Conservation (phyloP, 1,140 invertebrate species). For the Aplysia californica region DNA sequence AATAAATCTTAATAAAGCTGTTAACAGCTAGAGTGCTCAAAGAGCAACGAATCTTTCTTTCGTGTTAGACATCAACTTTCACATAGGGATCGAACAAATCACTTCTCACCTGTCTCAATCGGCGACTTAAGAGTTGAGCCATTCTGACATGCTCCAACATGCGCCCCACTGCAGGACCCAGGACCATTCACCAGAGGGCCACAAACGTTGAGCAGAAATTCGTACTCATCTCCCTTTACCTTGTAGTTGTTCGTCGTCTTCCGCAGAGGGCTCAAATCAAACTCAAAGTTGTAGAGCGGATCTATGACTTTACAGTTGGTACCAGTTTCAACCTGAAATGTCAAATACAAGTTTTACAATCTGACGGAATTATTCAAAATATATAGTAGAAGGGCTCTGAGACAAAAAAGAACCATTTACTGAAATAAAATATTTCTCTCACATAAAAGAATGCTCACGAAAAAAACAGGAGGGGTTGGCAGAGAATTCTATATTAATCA, state of each 20-base stretch:
- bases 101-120: slow-evolving; percentile 13
- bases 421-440: too few species aligned
- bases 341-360: not conserved
- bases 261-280: slow-evolving; percentile 57
- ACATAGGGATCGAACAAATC: too few species aligned
- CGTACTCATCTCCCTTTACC: slow-evolving; percentile 38
- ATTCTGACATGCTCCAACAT: slow-evolving; percentile 50
- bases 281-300: slow-evolving; percentile 53
- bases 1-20: too few species aligned
- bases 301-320: slow-evolving; percentile 57
- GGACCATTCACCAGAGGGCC: slow-evolving; percentile 30
- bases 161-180: not conserved
- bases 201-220: slow-evolving; percentile 53
- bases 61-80: too few species aligned
- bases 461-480: too few species aligned
- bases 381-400: too few species aligned
- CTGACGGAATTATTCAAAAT: not conserved
- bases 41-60: too few species aligned
- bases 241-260: slow-evolving; percentile 43
- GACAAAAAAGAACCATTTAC: too few species aligned
- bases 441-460: too few species aligned
- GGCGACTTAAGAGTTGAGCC: slow-evolving; percentile 21
- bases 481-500: too few species aligned
- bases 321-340: not conserved
- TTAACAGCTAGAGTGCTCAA: too few species aligned